A percentile compares a stretch with the other conserved stretches of the same genome.
Evolutionary conservation across 2,888 invertebrate genomes (phyloP).

Genomic region (Druceiella hillmani): DNA sequence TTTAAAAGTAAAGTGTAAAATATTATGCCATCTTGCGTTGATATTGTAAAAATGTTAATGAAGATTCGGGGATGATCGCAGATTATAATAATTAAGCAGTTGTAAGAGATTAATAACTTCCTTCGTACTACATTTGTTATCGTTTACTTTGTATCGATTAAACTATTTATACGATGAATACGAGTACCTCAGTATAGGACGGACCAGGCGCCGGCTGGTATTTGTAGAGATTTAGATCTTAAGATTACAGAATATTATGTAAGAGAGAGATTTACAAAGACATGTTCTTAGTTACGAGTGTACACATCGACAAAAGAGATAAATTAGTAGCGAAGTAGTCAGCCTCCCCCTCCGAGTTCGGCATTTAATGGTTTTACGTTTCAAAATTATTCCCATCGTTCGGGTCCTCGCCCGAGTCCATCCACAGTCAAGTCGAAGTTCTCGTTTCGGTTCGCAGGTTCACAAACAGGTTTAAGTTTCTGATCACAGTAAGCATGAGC

Average conservation of each 20-base stretch:
- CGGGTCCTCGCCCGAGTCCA: constrained; percentile 24
- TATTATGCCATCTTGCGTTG: constrained; percentile 44
- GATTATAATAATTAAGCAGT: constrained; percentile 52
- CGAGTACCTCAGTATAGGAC: constrained; percentile 52
- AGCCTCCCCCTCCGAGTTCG: constrained; percentile 29
- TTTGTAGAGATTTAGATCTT: constrained; percentile 35
- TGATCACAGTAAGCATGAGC: too few relatives aligned
- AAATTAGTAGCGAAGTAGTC: constrained; percentile 42
- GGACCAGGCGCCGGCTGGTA: constrained; percentile 54
- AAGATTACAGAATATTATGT: constrained; percentile 42
- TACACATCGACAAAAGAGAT: constrained; percentile 44
- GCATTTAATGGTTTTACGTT: constrained; percentile 36
- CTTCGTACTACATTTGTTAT: constrained; percentile 52
- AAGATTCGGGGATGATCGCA: too few relatives aligned
- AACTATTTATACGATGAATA: constrained; percentile 48
- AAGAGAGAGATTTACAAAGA: constrained; percentile 27
- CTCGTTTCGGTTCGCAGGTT: not conserved
- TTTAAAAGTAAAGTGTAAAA: too few relatives aligned
- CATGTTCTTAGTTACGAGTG: constrained; percentile 37
- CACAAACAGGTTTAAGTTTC: not conserved
- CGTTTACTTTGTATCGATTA: constrained; percentile 51
- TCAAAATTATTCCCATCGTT: constrained; percentile 31
- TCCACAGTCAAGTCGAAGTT: constrained; percentile 27
- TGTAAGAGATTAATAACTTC: constrained; percentile 51
- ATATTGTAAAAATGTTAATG: too few relatives aligned